Evolutionary conservation across 2,888 invertebrate species (phyloP).

Genomic region (Agrypnus murinus): DNA sequence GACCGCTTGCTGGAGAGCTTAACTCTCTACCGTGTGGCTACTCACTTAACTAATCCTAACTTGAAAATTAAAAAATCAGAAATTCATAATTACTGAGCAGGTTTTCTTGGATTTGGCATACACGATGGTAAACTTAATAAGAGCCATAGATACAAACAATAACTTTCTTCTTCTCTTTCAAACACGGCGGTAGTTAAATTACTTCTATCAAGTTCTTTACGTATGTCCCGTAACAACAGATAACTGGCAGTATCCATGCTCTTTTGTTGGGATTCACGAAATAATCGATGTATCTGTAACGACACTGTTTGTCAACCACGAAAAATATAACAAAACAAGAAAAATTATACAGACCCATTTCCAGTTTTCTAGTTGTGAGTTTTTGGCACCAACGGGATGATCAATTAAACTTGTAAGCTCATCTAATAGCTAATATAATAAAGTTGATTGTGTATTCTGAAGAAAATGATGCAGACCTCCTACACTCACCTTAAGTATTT

Average conservation of each 20-base stretch:
- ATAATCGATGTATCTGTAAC: conserved; percentile 68
- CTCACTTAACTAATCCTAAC: too few relatives aligned
- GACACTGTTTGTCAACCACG: background rate
- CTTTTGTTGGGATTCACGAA: conserved; percentile 69
- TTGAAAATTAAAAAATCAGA: too few relatives aligned
- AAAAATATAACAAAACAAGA: background rate
- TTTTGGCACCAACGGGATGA: conserved; percentile 57
- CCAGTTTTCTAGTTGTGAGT: conserved; percentile 60
- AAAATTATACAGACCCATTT: conserved; percentile 54
- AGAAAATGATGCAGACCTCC: too few relatives aligned
- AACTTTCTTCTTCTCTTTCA: conserved; percentile 66
- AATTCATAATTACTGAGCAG: conserved; percentile 59
- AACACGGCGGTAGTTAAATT: conserved; percentile 71
- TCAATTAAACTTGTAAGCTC: conserved; percentile 64
- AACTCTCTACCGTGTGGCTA: too few relatives aligned
- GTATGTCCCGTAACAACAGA: conserved; percentile 71
- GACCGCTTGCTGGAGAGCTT: too few relatives aligned
- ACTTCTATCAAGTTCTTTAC: conserved; percentile 69
- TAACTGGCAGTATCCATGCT: conserved; percentile 73
- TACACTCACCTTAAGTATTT: conserved; percentile 69
- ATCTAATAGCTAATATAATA: conserved; percentile 63
- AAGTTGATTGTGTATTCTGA: too few relatives aligned
- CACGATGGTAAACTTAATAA: conserved; percentile 70
- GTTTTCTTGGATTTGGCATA: conserved; percentile 65
- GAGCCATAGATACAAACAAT: conserved; percentile 72